Evolutionary conservation across 2,888 invertebrate genomes (phyloP).

Genomic region (Dorcus hopei): DNA sequence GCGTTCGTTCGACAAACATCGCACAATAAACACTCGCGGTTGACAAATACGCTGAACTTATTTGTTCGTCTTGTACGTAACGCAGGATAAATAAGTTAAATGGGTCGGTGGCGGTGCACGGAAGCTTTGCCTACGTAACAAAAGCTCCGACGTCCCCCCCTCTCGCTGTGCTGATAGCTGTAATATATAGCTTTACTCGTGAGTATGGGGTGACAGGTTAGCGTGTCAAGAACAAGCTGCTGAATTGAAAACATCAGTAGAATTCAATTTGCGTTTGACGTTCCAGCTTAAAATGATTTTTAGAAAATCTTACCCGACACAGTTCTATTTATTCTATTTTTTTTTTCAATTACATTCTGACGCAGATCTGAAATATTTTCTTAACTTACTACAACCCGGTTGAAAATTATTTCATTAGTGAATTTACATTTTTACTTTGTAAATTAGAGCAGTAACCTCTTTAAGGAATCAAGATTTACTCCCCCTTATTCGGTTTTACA

Average conservation of each 20-base stretch:
- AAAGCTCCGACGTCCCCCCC: not conserved
- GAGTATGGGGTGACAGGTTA: constrained; percentile 1
- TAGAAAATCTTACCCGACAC: too few species aligned
- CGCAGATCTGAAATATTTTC: too few species aligned
- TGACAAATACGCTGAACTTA: not conserved
- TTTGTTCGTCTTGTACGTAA: not conserved
- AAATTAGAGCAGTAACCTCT: too few species aligned
- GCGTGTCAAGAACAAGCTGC: constrained; percentile 1
- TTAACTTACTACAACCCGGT: too few species aligned
- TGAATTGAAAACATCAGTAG: not conserved
- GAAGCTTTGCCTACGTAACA: constrained; percentile 1
- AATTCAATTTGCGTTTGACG: not conserved
- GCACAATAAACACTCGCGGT: not conserved
- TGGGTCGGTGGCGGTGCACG: not conserved
- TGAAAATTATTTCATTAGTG: too few species aligned
- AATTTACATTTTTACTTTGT: too few species aligned
- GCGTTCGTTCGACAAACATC: not conserved
- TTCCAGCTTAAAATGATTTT: too few species aligned
- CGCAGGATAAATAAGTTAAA: constrained; percentile 3
- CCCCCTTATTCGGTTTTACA: too few species aligned
- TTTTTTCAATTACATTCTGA: too few species aligned
- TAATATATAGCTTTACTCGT: constrained; percentile 1
- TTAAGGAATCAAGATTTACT: too few species aligned
- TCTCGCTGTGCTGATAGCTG: constrained; percentile 1
- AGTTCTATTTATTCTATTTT: too few species aligned